Base-by-base conservation (phyloP, 2,888 invertebrate genomes). In the Lottia scabra region DNA sequence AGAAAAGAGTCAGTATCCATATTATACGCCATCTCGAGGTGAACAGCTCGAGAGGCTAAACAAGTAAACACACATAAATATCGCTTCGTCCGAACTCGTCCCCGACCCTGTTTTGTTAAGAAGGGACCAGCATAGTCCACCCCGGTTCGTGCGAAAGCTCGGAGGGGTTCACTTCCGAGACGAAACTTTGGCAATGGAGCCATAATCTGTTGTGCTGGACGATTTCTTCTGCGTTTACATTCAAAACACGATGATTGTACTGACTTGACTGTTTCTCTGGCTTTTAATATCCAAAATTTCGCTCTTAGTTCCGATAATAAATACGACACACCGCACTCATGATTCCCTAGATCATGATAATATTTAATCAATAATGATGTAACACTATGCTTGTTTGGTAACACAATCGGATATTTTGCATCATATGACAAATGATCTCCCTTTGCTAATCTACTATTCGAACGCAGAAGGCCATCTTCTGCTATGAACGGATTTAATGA, bases 31-130 rank as follows among this genome's bases (percentile, higher is more conserved):
- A 73, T 16, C 19, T 73, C 73, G 3, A 73, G 46, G 30, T 73
- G 73, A 19, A 73, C 44, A 15, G 63, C 64, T 19, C 69, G 65
- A 8, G 45, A 63, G 13, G 56, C n/a, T 38, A 70, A 15, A 62
- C 73, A 73, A 4, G 68, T 70, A 46, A 73, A 73, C 6, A 73
- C 26, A 43, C 69, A 68, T 30, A 46, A 45, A 48, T 56, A 73
- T 65, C 65, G 15, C 62, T 73, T 73, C n/a, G n/a, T n/a, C n/a
- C n/a, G n/a, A 10, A 43, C 62, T n/a, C 15, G 44, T 19, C 65
- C 27, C 19, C 65, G 30, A 30, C 71, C 19, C 2, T 19, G 62
- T 66, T 70, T 70, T 48, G 65, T 46, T 12, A 45, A 10, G 46
- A 70, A 43, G 16, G 71, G 71, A n/a, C 71, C 71, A 19, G n/a